These are phyloP conservation scores for Anthophora plumipes DNA, from an alignment of 2,888 invertebrate species.

Conservation along the genomic window DNA sequence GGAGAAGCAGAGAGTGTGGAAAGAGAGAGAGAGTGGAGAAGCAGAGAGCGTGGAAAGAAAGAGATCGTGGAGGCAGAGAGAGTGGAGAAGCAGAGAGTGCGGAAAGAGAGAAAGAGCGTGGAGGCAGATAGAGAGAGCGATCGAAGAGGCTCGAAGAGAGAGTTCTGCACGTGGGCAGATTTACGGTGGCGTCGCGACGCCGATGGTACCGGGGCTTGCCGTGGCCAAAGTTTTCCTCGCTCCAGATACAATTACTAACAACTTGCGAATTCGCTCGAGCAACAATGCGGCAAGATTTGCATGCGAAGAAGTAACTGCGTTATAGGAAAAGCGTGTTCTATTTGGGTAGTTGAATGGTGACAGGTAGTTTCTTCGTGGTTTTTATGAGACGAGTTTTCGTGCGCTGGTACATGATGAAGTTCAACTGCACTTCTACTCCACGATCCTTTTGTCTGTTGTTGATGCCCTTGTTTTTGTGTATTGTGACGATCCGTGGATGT, in stretches of 20 bases:
- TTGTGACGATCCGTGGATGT: too few species aligned
- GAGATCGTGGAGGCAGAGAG: too few species aligned
- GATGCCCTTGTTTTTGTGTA: too few species aligned
- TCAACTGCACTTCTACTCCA: too few species aligned
- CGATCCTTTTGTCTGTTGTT: too few species aligned
- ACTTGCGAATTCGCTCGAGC: constrained; percentile 7
- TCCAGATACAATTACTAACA: constrained; percentile 5
- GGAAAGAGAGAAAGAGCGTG: too few species aligned
- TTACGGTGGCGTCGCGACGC: background rate
- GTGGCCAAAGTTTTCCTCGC: constrained; percentile 16
- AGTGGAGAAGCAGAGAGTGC: too few species aligned
- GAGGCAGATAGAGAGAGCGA: too few species aligned
- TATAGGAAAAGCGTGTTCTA: background rate
- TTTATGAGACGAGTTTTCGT: background rate
- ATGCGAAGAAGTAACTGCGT: background rate
- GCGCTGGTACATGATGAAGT: too few species aligned
- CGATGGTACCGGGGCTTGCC: background rate
- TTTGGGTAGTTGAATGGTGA: background rate
- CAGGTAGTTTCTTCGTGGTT: background rate
- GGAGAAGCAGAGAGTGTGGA: background rate
- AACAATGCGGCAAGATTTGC: constrained; percentile 16
- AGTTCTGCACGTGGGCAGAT: constrained; percentile 8
- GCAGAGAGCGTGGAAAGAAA: too few species aligned
- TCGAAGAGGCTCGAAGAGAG: constrained; percentile 12
- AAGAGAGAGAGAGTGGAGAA: background rate